phyloP scores from a whole-genome alignment of 2,113 vertebrate genomes.

The Rostratula benghalensis region DNA sequence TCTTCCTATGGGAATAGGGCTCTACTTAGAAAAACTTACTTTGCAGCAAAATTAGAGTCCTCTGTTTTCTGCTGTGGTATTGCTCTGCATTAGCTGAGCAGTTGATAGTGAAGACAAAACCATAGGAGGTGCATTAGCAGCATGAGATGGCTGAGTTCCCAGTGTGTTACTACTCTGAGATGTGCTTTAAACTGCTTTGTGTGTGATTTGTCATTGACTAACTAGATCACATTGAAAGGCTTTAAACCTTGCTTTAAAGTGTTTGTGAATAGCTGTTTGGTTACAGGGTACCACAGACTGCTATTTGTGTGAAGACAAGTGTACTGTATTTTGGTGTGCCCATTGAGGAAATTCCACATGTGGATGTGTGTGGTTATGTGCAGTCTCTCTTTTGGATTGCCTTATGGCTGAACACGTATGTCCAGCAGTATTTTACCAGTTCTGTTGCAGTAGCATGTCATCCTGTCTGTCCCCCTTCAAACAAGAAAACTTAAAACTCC shows the following conservation, averaged over 20 bases:
- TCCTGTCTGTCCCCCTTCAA: not conserved
- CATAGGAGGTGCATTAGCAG: not conserved
- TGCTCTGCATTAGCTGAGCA: not conserved
- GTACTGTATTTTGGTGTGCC: not conserved
- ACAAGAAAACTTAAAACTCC: not conserved
- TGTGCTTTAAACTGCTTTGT: not conserved
- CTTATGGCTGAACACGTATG: not conserved
- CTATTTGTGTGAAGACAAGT: not conserved
- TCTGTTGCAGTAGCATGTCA: not conserved
- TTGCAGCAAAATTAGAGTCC: not conserved
- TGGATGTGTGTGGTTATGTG: accelerated
- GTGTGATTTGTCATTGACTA: not conserved
- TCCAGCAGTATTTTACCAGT: not conserved
- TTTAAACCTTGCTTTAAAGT: not conserved
- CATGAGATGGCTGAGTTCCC: not conserved
- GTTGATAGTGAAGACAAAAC: not conserved
- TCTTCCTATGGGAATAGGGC: not conserved
- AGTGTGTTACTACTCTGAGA: constrained; percentile 1
- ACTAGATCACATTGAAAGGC: not conserved
- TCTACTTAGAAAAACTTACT: not conserved
- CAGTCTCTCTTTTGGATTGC: not conserved
- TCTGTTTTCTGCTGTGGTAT: not conserved
- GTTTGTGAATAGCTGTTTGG: not conserved
- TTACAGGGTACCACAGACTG: not conserved
- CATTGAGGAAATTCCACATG: not conserved